Conservation (phyloP, 2,888 invertebrate genomes). For the Gandaritis pyraliata region DNA sequence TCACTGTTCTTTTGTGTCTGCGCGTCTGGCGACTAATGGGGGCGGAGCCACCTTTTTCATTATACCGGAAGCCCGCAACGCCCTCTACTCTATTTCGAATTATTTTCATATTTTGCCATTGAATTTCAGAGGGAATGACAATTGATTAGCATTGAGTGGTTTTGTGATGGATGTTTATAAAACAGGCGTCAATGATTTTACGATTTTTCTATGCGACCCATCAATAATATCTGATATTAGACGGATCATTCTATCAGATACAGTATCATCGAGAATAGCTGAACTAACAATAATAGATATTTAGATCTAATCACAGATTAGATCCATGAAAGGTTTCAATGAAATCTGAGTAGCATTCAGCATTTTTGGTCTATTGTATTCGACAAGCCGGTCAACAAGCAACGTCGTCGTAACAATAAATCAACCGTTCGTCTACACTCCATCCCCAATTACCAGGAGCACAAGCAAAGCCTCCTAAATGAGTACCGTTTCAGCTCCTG, state of each 20-base stretch:
- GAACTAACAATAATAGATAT: no score
- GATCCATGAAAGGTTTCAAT: no score
- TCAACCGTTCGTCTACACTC: slow-evolving; percentile 6
- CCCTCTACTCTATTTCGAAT: not conserved
- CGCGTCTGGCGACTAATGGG: slow-evolving; percentile 51
- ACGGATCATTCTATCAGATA: no score
- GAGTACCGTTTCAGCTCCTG: slow-evolving; percentile 12
- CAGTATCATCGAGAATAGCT: no score
- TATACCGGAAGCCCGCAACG: slow-evolving; percentile 17
- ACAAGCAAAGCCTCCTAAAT: slow-evolving; percentile 13
- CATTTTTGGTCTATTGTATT: no score
- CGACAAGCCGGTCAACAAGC: not conserved
- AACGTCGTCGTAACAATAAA: slow-evolving; percentile 6
- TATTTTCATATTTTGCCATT: slow-evolving; percentile 17
- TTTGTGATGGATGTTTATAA: no score
- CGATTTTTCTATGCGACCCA: no score
- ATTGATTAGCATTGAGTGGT: not conserved
- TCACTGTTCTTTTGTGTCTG: slow-evolving; percentile 65
- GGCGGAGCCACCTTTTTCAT: slow-evolving; percentile 28
- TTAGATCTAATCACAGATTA: no score
- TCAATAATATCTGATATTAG: no score
- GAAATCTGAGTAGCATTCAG: no score
- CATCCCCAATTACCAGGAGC: slow-evolving; percentile 17
- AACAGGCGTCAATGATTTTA: no score
- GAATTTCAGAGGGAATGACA: not conserved